Conservation (phyloP, 2,113 vertebrate genomes). For the human region DNA sequence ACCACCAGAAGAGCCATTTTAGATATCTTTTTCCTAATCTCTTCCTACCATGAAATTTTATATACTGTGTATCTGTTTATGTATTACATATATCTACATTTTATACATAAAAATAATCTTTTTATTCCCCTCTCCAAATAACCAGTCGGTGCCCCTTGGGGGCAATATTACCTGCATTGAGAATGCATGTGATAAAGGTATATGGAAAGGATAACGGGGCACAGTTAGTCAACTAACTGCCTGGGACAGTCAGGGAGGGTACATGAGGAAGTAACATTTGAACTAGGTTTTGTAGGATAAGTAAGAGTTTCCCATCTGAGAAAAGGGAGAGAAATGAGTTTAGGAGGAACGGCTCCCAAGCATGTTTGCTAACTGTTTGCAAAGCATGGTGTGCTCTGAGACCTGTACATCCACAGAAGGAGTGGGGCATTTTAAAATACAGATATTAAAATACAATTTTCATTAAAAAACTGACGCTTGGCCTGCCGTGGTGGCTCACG, state of each 20-base stretch:
- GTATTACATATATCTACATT: not conserved
- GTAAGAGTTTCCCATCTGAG: not conserved
- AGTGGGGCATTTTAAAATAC: not conserved
- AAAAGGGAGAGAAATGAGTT: not conserved
- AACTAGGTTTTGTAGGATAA: not conserved
- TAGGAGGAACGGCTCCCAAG: not conserved
- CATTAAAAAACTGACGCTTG: conserved; percentile 39
- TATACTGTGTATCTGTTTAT: not conserved
- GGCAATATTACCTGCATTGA: not conserved
- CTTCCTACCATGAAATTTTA: not conserved
- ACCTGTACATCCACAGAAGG: not conserved
- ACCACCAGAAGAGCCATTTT: not conserved
- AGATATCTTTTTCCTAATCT: not conserved
- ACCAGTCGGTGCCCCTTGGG: not conserved
- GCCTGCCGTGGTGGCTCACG: too few species aligned
- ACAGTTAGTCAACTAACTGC: not conserved
- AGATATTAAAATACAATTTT: not conserved
- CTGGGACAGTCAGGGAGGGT: not conserved
- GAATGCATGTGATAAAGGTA: not conserved
- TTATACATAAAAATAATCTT: not conserved
- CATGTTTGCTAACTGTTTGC: not conserved
- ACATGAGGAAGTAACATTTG: not conserved
- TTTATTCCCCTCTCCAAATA: not conserved
- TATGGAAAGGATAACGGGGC: not conserved
- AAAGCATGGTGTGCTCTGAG: not conserved